Base-by-base conservation (phyloP, 1,140 invertebrate species). In the Panagrolaimus sp. region DNA sequence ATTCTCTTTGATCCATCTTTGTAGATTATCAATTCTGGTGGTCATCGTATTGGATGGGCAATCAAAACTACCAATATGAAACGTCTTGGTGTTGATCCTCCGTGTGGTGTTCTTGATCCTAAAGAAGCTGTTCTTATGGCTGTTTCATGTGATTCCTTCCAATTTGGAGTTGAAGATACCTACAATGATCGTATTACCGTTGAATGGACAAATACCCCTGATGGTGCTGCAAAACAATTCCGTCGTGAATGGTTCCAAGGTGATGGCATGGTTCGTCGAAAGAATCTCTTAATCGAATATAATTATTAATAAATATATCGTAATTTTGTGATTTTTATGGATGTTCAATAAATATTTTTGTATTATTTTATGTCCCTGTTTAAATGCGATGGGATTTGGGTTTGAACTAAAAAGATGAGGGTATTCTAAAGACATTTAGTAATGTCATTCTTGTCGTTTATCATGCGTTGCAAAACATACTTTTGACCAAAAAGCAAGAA, bases 201-300 rank as follows among this genome's bases (percentile, higher is more conserved):
- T 61, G 74, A 75, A 65, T 75, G 74, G 74, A 73, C 69, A 62
- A 76, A 75, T 69, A 75, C 73, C 20, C 73, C 73, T 14, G 69
- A 76, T 5, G 66, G 66, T 31, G 74, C 74, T 45, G 74, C 74
- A 66, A 73, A 72, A 47, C 57, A 53, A 44, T 75, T 75, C 74
- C 69, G 71, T 27, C 74, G 67, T 31, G 74, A 76, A 42, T 75
- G 74, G 74, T 75, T 75, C 74, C 69, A 75, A 31, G 74, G 74
- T 38, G 74, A 75, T 57, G 74, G 69, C 3, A 76, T 77, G 74
- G 74, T 75, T 51, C 69, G 74, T 57, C 70, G 74, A 9, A 75
- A 75, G 71, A 76, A 76, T 48, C 65, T 75, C 9, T 63, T 70
- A 38, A 75, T 75, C 71, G 74, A 76, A 63, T n/a, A n/a, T n/a